These are phyloP conservation scores for Luperina nickerlii DNA, from an alignment of 2,888 invertebrate species.

Conservation along the genomic window DNA sequence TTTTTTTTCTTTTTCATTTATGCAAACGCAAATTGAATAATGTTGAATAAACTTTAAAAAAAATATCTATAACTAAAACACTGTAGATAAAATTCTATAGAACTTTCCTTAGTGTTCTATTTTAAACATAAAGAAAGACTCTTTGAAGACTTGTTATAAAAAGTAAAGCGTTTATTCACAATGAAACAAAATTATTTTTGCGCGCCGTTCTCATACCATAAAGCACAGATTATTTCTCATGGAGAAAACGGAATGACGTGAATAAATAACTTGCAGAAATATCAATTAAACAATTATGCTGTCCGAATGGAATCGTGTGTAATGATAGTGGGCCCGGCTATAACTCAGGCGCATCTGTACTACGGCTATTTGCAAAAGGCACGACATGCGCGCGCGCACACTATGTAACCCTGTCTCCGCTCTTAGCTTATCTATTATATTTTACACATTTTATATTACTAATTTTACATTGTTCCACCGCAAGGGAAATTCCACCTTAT, in stretches of 20 bases:
- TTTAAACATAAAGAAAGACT: slow-evolving; percentile 4
- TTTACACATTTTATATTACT: slow-evolving; percentile 41
- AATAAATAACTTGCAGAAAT: slow-evolving; percentile 91
- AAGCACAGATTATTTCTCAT: slow-evolving; percentile 85
- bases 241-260: slow-evolving; percentile 88
- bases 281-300: slow-evolving; percentile 91
- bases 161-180: slow-evolving; percentile 39
- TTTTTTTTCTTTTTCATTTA: slow-evolving; percentile 79
- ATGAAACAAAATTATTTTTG: slow-evolving; percentile 61
- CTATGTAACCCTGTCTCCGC: slow-evolving; percentile 54
- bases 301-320: slow-evolving; percentile 91
- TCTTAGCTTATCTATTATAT: slow-evolving; percentile 50
- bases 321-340: slow-evolving; percentile 90
- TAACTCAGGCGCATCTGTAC: slow-evolving; percentile 90
- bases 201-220: slow-evolving; percentile 75
- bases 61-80: neutral
- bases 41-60: slow-evolving; percentile 24
- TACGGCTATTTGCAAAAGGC: slow-evolving; percentile 89
- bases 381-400: slow-evolving; percentile 80
- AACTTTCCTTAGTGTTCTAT: slow-evolving; percentile 15
- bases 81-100: neutral
- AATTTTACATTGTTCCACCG: slow-evolving; percentile 34
- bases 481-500: slow-evolving; percentile 15
- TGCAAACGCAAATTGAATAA: slow-evolving; percentile 72
- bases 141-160: slow-evolving; percentile 31